These are phyloP conservation scores for Gorsachius magnificus DNA, from an alignment of 2,797 vertebrate genomes.

Conservation along the genomic window DNA sequence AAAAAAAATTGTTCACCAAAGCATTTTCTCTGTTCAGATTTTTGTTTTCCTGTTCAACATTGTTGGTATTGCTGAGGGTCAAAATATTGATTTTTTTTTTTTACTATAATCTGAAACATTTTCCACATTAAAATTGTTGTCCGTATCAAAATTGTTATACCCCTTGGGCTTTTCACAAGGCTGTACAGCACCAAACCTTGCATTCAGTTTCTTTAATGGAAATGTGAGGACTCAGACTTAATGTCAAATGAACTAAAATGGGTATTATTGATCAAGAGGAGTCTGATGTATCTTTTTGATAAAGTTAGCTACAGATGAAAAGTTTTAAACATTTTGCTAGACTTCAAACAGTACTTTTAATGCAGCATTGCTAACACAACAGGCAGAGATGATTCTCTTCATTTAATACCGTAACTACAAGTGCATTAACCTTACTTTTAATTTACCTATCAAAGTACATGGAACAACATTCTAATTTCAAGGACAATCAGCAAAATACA, in stretches of 20 bases:
- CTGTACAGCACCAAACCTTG: not conserved
- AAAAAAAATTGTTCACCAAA: not conserved
- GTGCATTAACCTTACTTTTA: not conserved
- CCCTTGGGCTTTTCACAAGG: not conserved
- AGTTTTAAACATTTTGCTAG: not conserved
- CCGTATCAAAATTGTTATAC: not conserved
- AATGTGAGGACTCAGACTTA: not conserved
- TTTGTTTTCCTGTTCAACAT: not conserved
- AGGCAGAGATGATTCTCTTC: not conserved
- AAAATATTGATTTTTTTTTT: not conserved
- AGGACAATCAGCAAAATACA: not conserved
- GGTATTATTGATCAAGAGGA: not conserved
- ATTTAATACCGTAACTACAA: not conserved
- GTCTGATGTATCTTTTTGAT: not conserved
- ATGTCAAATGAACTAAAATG: not conserved
- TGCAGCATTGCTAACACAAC: not conserved
- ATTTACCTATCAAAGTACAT: not conserved
- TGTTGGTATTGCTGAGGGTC: not conserved
- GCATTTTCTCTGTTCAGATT: not conserved
- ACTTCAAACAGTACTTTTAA: not conserved
- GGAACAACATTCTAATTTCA: not conserved
- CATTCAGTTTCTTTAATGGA: not conserved
- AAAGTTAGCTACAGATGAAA: not conserved
- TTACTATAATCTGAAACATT: not conserved
- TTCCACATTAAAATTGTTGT: not conserved